Evolutionary conservation across 2,797 vertebrate genomes (phyloP).

Genomic region (Tinamus major): DNA sequence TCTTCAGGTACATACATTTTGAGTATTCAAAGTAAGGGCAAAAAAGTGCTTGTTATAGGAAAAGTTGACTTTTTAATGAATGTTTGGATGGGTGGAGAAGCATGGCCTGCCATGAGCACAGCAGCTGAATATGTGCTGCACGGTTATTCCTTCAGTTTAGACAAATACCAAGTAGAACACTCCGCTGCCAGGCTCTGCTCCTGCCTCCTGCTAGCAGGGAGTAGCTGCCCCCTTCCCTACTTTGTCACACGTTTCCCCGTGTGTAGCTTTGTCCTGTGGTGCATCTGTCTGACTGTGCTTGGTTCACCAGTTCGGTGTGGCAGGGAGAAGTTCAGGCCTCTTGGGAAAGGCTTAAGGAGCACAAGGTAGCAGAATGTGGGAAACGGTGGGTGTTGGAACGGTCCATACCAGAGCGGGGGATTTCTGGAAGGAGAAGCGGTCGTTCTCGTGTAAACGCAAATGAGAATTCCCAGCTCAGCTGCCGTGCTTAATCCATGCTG

Average conservation of each 20-base stretch:
- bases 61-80: not conserved
- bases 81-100: not conserved
- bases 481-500: not conserved
- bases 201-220: not conserved
- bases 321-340: not conserved
- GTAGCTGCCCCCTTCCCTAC: not conserved
- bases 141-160: not conserved
- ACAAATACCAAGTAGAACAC: not conserved
- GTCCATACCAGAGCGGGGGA: not conserved
- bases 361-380: not conserved
- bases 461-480: not conserved
- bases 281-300: not conserved
- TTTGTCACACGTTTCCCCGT: not conserved
- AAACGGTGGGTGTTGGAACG: not conserved
- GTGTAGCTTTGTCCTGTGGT: not conserved
- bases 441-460: not conserved
- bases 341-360: not conserved
- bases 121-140: rapidly evolving
- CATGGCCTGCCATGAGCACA: rapidly evolving
- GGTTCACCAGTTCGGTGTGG: not conserved
- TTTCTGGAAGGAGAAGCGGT: not conserved
- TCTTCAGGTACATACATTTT: not conserved
- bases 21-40: not conserved
- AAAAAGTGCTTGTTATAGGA: not conserved
- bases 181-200: not conserved